Evolutionary conservation across 2,888 invertebrate genomes (phyloP), one percentile per base, ranked within the genome.

Genomic region (Maniola hyperantus): DNA sequence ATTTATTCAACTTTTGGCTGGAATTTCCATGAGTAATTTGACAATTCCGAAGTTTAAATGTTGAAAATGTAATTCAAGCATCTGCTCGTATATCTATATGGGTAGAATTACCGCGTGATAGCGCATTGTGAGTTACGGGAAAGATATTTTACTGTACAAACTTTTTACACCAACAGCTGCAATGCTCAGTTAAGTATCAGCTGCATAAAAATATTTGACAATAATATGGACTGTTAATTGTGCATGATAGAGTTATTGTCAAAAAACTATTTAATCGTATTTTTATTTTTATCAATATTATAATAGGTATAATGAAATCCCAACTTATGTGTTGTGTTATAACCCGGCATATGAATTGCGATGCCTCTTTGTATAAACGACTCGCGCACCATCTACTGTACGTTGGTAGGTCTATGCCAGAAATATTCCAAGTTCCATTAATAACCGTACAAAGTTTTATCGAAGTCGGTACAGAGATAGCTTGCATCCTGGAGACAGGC

Each of bases 1-100:
- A 88, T 89, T 88, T 87, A 87, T 88, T 84, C 80, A 84, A 86
- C 81, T 86, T 85, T 83, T 78, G 77, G 77, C 77, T 73, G 76
- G 79, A 80, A 83, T 81, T 82, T 80, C 77, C 72, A 77, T 78
- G 77, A 82, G 77, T 80, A 79, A 84, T 83, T 79, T 81, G 81
- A 81, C 81, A 79, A 80, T 79, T 81, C 73, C 70, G 74, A 73
- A 73, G 68, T 74, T 79, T 70, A 71, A 73, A 74, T 67, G 67
- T 71, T 71, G 67, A 65, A 65, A 74, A 66, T 70, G 70, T 73
- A 69, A 70, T 68, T 72, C 66, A 68, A 74, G 69, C 66, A 50
- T 70, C 66, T 63, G 67, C 57, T 71, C 70, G 69, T 70, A 69
- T 72, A 71, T 71, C 57, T 67, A 59, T 64, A 59, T 61, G 65